Conservation (phyloP, 2,113 vertebrate genomes). For the Pao palembangensis region DNA sequence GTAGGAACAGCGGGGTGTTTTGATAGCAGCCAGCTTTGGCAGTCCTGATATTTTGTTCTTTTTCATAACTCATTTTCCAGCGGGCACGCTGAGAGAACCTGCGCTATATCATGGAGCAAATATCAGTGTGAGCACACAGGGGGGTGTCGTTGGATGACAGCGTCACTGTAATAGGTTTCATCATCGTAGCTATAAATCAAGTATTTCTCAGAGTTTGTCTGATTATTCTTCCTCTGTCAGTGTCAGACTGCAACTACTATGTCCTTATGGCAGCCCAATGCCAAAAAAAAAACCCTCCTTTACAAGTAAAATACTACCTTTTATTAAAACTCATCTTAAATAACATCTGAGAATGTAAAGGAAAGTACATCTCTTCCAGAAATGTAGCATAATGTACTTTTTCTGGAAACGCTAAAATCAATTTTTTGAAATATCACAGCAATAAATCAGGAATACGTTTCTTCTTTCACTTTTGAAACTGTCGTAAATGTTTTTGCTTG, state of each 20-base stretch:
- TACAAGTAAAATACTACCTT: no score
- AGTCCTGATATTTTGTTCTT: slow-evolving; percentile 40
- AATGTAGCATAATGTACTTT: no score
- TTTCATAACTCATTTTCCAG: slow-evolving; percentile 50
- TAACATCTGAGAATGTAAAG: no score
- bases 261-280: slow-evolving; percentile 4
- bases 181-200: slow-evolving; percentile 22
- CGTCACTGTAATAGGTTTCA: slow-evolving; percentile 21
- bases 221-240: background rate
- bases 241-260: background rate
- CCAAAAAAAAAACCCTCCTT: no score
- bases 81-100: slow-evolving; percentile 45
- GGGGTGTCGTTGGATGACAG: slow-evolving; percentile 22
- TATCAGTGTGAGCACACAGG: slow-evolving; percentile 39
- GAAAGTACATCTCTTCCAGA: no score
- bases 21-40: slow-evolving; percentile 24
- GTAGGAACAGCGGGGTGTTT: slow-evolving; percentile 52
- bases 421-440: background rate
- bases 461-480: no score
- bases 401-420: no score
- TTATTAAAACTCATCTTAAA: no score
- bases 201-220: slow-evolving; percentile 29
- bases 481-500: background rate
- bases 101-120: slow-evolving; percentile 32
- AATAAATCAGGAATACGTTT: background rate